Evolutionary conservation across 2,797 vertebrate species (phyloP), one percentile per base, ranked within the genome.

Genomic region (Eleutherodactylus coqui): DNA sequence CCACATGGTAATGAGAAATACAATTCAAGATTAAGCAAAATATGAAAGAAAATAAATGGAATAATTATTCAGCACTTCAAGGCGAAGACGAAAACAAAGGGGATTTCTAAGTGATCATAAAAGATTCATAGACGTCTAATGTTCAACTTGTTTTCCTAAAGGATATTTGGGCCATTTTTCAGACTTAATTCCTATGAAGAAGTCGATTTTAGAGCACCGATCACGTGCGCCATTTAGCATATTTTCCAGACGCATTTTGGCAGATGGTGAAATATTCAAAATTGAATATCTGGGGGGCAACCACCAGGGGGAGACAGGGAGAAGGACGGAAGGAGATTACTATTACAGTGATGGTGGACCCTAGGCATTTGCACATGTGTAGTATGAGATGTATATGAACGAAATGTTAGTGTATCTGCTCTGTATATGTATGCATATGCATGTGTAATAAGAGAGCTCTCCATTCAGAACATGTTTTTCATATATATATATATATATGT

Each of bases 1-100:
- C 92, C 89, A 92, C 92, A 92, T 87, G 90, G 90, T 91, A 90
- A 92, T 90, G 91, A 93, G 90, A 91, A 91, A 90, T 88, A 90
- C 90, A 90, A 87, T 81, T 89, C 89, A 76, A 92, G 91, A 92
- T 93, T 87, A 92, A 90, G 90, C 84, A 85, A 89, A 92, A 88
- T 90, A 87, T 76, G 89, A 90, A 90, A 89, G 90, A 88, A 91
- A 90, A 89, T 83, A 83, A 87, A 83, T 83, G 90, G 91, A 89
- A 87, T 90, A 89, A 92, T 90, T 89, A 90, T 88, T 70, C 67
- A 51, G 67, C 75, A 80, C 89, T 90, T 91, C 82, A 86, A 89
- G 90, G 88, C 80, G 88, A 77, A 88, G 79, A 89, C 82, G 89
- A 87, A 89, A 92, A 90, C 85, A 88, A 88, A 87, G 60, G 75